These are phyloP conservation scores for Clunio marinus DNA, from an alignment of 2,888 invertebrate genomes.

Conservation along the genomic window DNA sequence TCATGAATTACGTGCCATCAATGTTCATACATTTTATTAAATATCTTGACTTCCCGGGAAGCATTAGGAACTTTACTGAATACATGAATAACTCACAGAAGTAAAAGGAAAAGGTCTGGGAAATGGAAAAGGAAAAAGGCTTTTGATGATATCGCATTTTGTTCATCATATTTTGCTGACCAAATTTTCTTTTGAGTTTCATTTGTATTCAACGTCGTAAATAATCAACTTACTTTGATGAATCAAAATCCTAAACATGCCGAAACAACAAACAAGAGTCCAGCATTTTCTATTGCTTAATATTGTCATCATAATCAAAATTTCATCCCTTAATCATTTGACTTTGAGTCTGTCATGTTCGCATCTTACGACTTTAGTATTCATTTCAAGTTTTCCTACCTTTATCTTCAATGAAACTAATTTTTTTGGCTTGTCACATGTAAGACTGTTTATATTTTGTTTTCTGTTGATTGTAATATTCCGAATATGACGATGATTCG, in stretches of 20 bases:
- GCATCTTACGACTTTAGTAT: background rate
- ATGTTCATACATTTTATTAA: background rate
- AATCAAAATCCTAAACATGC: background rate
- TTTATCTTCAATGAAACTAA: no score
- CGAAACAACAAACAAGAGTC: background rate
- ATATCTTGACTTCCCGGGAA: background rate
- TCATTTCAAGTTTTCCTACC: slow-evolving; percentile 5
- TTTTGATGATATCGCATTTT: no score
- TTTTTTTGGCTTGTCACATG: no score
- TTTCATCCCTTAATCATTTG: slow-evolving; percentile 17
- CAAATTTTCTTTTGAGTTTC: background rate
- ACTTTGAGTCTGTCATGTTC: background rate
- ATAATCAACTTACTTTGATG: background rate
- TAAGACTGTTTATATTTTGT: no score
- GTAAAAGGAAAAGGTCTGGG: no score
- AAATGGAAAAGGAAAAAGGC: no score
- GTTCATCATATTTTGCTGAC: background rate
- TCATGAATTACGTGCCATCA: slow-evolving; percentile 15
- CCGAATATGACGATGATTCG: background rate
- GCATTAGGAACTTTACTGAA: background rate
- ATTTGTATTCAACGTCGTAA: background rate
- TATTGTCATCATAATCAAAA: slow-evolving; percentile 18
- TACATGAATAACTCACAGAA: no score
- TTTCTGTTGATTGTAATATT: background rate
- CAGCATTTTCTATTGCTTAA: background rate